Evolutionary conservation across 2,888 invertebrate species (phyloP).

Genomic region (Rhingia rostrata): DNA sequence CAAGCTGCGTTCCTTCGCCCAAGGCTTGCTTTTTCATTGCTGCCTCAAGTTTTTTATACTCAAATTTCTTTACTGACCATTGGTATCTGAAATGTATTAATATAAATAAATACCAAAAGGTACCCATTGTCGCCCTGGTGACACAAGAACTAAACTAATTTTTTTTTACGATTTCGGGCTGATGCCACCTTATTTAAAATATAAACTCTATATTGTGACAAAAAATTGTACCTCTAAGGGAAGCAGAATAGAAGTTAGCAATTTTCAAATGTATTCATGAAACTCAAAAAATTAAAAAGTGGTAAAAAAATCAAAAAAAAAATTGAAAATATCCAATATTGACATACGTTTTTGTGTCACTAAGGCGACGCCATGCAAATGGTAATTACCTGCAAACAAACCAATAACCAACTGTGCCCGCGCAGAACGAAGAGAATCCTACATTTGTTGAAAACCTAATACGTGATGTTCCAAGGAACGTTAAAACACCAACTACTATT

Average conservation of each 20-base stretch:
- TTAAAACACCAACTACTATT: constrained; percentile 86
- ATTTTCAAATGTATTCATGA: too few species aligned
- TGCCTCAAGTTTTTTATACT: constrained; percentile 86
- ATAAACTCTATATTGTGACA: too few species aligned
- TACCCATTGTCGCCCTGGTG: too few species aligned
- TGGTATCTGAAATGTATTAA: constrained; percentile 84
- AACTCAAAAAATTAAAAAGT: too few species aligned
- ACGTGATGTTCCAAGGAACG: constrained; percentile 90
- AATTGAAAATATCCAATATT: too few species aligned
- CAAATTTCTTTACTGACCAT: constrained; percentile 87
- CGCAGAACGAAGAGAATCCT: constrained; percentile 87
- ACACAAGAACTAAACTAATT: too few species aligned
- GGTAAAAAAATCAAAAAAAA: too few species aligned
- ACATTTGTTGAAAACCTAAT: constrained; percentile 86
- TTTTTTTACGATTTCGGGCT: too few species aligned
- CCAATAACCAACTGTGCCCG: constrained; percentile 88
- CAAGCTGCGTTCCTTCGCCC: constrained; percentile 86
- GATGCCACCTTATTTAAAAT: too few species aligned
- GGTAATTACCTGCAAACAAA: constrained; percentile 84
- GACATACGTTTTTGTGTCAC: neutral
- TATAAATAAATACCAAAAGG: too few species aligned
- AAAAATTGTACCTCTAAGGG: too few species aligned
- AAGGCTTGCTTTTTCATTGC: constrained; percentile 86
- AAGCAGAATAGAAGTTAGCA: too few species aligned
- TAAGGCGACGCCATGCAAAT: neutral